A percentile compares a stretch with the other conserved stretches of the same genome.
phyloP scores from a whole-genome alignment of 1,140 invertebrate species.

The Rhizoglyphus robini region DNA sequence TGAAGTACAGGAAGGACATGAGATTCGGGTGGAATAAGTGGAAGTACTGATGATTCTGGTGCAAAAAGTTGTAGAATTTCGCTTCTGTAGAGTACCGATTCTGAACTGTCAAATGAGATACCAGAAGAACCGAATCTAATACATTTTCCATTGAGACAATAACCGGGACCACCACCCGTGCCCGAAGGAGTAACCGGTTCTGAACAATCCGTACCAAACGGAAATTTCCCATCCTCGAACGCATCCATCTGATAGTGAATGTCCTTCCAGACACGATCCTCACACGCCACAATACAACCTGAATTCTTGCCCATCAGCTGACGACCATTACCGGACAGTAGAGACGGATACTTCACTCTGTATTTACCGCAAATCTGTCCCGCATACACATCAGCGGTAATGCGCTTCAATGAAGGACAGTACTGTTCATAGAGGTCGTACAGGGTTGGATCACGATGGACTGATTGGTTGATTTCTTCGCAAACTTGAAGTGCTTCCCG shows the following conservation, averaged over 20 bases:
- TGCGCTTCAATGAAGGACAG: not conserved
- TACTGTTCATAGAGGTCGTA: constrained; percentile 7
- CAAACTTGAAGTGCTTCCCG: constrained; percentile 26
- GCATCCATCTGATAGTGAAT: constrained; percentile 29
- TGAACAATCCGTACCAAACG: constrained; percentile 28
- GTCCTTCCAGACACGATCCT: constrained; percentile 27
- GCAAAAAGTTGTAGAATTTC: constrained; percentile 13
- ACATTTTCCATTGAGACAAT: constrained; percentile 28
- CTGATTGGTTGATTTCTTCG: not conserved
- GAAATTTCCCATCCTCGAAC: constrained; percentile 29
- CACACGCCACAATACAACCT: constrained; percentile 27
- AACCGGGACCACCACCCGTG: constrained; percentile 18
- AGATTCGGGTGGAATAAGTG: not conserved
- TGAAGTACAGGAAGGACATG: no score
- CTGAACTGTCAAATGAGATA: constrained; percentile 19
- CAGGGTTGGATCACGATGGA: constrained; percentile 17
- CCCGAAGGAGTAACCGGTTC: not conserved
- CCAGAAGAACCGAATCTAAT: constrained; percentile 17
- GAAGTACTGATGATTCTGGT: not conserved
- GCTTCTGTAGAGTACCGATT: not conserved
- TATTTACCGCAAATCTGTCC: constrained; percentile 27
- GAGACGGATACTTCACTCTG: constrained; percentile 26
- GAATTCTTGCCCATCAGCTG: constrained; percentile 25
- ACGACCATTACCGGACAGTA: constrained; percentile 26
- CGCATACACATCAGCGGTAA: constrained; percentile 24